These are phyloP conservation scores for Cotesia vestalis DNA, from an alignment of 1,140 invertebrate species.

Conservation along the genomic window DNA sequence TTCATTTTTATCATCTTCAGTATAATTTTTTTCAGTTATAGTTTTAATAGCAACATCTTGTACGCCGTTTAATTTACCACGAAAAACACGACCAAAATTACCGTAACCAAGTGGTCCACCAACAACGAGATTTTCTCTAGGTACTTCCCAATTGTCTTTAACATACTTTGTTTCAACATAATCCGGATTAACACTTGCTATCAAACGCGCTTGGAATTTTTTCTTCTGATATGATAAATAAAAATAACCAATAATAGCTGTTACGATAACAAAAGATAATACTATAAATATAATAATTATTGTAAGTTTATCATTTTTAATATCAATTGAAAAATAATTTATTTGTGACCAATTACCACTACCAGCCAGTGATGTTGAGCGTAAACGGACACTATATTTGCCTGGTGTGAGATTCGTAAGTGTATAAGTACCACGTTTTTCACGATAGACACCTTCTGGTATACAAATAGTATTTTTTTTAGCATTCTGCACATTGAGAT, in stretches of 20 bases:
- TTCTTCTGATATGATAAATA: constrained; percentile 41
- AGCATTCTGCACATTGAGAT: constrained; percentile 53
- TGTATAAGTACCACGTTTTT: constrained; percentile 32
- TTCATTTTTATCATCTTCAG: constrained; percentile 66
- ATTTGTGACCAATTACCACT: constrained; percentile 66
- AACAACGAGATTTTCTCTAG: constrained; percentile 68
- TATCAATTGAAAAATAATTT: constrained; percentile 44
- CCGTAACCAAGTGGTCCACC: constrained; percentile 72
- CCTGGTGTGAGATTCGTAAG: constrained; percentile 68
- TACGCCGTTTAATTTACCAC: constrained; percentile 62
- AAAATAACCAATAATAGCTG: neutral
- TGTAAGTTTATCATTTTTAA: constrained; percentile 35
- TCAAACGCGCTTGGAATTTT: constrained; percentile 49
- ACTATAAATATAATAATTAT: constrained; percentile 36
- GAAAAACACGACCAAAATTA: constrained; percentile 77
- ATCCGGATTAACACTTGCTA: constrained; percentile 59
- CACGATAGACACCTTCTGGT: neutral
- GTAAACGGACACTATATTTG: constrained; percentile 71
- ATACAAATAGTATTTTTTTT: constrained; percentile 49
- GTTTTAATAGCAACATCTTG: constrained; percentile 76
- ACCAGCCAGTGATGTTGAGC: constrained; percentile 72
- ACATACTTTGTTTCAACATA: constrained; percentile 66
- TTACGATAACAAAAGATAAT: constrained; percentile 21
- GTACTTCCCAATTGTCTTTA: constrained; percentile 76
- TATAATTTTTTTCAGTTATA: constrained; percentile 66